Conservation (phyloP, 2,113 vertebrate species). For the Corythornis vintsioides region DNA sequence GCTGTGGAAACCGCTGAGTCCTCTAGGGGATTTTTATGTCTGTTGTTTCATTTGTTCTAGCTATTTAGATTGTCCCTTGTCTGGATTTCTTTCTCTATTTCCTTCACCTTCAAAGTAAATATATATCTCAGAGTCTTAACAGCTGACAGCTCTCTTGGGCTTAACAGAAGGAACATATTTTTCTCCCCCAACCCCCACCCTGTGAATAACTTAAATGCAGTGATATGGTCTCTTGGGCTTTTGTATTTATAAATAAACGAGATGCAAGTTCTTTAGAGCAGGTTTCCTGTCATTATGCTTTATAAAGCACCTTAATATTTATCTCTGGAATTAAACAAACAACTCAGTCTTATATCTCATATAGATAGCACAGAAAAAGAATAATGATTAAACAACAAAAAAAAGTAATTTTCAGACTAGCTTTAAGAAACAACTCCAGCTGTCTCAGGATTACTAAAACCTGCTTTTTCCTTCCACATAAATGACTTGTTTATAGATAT, state of each 20-base stretch:
- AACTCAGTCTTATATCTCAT: neutral
- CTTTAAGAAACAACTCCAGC: constrained; percentile 12
- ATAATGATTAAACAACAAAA: neutral
- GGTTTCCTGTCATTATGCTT: neutral
- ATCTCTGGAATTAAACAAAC: neutral
- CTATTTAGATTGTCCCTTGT: constrained; percentile 34
- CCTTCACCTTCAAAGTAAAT: constrained; percentile 29
- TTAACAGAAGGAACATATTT: constrained; percentile 18
- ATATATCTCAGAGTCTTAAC: neutral
- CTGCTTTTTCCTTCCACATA: neutral
- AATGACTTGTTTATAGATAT: neutral
- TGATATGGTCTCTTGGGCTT: neutral
- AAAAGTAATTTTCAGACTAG: neutral
- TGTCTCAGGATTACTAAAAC: neutral
- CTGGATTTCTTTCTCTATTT: constrained; percentile 29
- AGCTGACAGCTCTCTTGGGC: constrained; percentile 29
- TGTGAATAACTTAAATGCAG: neutral
- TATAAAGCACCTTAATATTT: neutral
- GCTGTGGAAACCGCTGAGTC: neutral
- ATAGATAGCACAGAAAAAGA: neutral
- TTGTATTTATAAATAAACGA: constrained; percentile 2
- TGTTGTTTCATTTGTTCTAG: constrained; percentile 50
- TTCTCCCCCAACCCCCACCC: neutral
- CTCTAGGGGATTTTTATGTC: constrained; percentile 41
- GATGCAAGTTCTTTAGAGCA: neutral